Evolutionary conservation across 2,888 invertebrate genomes (phyloP), one percentile per base, ranked within the genome.

Genomic region (Onthophagus sagittarius): DNA sequence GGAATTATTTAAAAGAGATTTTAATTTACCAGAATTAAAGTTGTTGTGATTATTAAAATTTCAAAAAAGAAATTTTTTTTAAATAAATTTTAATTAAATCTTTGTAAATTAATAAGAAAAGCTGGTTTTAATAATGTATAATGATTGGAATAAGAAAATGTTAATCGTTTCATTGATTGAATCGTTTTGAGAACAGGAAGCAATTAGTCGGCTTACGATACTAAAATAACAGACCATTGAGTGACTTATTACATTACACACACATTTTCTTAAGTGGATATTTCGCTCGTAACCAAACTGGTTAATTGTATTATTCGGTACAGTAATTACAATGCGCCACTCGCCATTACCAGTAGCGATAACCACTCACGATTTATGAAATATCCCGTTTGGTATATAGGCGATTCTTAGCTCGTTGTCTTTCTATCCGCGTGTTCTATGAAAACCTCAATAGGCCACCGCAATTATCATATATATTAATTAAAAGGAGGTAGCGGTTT

Each of bases 391-490:
- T 53, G 39, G 39, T 53, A 53, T 23, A 23, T n/a, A n/a, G n/a
- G 33, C 33, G 33, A 33, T 53, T 53, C 39, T 53, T 53, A 53
- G 4, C 39, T 53, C 11, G 39, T 53, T 53, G 39, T 53, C 39
- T 53, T 11, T 11, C 39, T 9, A 53, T 11, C 23, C 23, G 23
- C 39, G 39, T 11, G 39, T 53, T 53, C 39, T 53, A 11, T 53
- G 39, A 53, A 53, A 53, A 53, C 39, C 11, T 53, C 39, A 53
- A 53, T 53, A 53, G 39, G 11, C 39, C 39, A 53, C 31, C 7
- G 67, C 31, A 67, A 67, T 67, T 67, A 67, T 67, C 67, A 67
- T 67, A 67, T 67, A 67, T 67, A 67, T 67, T 67, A 67, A 67
- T 67, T 67, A 67, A 67, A 65, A 31, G 31, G 11, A 65, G 15